Evolutionary conservation across 2,888 invertebrate species (phyloP).

Genomic region (Pammene aurita): DNA sequence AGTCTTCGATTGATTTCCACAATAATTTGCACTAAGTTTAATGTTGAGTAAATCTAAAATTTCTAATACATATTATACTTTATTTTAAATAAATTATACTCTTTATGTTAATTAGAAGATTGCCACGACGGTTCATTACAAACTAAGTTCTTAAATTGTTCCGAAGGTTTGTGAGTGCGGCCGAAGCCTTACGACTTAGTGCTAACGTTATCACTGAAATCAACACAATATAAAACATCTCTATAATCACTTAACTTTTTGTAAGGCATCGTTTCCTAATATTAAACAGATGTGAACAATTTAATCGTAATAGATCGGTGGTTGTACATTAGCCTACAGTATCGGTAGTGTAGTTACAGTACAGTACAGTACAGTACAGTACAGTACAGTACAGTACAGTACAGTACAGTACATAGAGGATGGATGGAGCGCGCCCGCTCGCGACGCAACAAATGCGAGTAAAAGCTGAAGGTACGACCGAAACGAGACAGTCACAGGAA

Average conservation of each 20-base stretch:
- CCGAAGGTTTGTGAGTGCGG: slow-evolving; percentile 73
- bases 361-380: neutral
- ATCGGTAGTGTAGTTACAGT: slow-evolving; percentile 36
- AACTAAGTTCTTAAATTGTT: slow-evolving; percentile 82
- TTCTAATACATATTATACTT: slow-evolving; percentile 82
- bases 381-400: slow-evolving; percentile 17
- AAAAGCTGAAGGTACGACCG: slow-evolving; percentile 55
- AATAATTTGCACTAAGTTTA: slow-evolving; percentile 83
- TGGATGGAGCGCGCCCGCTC: too few relatives aligned
- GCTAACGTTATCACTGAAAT: slow-evolving; percentile 79
- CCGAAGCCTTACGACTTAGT: slow-evolving; percentile 68
- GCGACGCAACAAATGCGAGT: slow-evolving; percentile 44
- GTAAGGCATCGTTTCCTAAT: slow-evolving; percentile 80
- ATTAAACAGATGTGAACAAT: slow-evolving; percentile 77
- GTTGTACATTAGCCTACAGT: slow-evolving; percentile 76
- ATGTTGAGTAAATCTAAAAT: slow-evolving; percentile 83
- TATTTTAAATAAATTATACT: slow-evolving; percentile 82
- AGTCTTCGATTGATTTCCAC: slow-evolving; percentile 81
- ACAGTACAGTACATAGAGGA: slow-evolving; percentile 20
- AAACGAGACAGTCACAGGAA: slow-evolving; percentile 63
- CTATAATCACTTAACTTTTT: slow-evolving; percentile 80
- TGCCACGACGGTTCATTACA: slow-evolving; percentile 80
- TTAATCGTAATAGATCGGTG: slow-evolving; percentile 73
- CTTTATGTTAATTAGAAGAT: slow-evolving; percentile 81
- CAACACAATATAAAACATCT: slow-evolving; percentile 81